Percentiles rank a stretch among this genome's conserved stretches.
phyloP scores from a whole-genome alignment of 2,888 invertebrate species.

The Arrhopalites spinosus region DNA sequence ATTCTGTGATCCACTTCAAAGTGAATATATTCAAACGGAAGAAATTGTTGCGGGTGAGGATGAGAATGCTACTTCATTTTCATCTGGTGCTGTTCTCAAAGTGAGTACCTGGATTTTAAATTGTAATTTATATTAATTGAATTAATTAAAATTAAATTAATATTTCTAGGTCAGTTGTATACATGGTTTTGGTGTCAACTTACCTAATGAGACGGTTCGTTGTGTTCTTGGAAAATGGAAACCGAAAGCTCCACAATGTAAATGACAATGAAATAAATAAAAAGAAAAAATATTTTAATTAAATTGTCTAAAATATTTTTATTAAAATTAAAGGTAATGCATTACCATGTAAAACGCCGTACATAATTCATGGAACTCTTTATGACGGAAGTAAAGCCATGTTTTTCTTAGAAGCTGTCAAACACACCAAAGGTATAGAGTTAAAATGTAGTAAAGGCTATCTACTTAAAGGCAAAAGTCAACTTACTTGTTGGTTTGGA shows the following conservation, averaged over 20 bases:
- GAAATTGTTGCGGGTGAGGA: slow-evolving; percentile 73
- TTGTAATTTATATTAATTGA: no score
- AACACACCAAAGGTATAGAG: slow-evolving; percentile 74
- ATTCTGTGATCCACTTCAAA: slow-evolving; percentile 30
- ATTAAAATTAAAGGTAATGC: slow-evolving; percentile 18
- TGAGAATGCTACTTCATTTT: slow-evolving; percentile 72
- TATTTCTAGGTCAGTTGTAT: slow-evolving; percentile 77
- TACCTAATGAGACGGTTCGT: slow-evolving; percentile 76
- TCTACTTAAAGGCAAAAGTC: slow-evolving; percentile 68
- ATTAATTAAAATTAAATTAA: no score
- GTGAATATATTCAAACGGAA: slow-evolving; percentile 61
- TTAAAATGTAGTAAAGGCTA: slow-evolving; percentile 77
- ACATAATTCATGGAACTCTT: slow-evolving; percentile 53
- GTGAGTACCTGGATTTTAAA: no score
- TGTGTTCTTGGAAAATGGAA: slow-evolving; percentile 86
- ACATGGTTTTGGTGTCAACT: slow-evolving; percentile 76
- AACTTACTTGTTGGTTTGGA: slow-evolving; percentile 77
- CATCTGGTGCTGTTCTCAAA: slow-evolving; percentile 77
- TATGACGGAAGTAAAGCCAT: slow-evolving; percentile 40
- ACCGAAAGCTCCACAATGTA: slow-evolving; percentile 78
- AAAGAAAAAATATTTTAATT: not conserved
- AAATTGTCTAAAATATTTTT: not conserved
- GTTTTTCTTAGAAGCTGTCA: slow-evolving; percentile 61
- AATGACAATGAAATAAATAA: slow-evolving; percentile 55
- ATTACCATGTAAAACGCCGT: slow-evolving; percentile 53